phyloP scores from a whole-genome alignment of 30 jellyfish, hydroid and myxozoan genomes.

The Cassiopea andromeda region DNA sequence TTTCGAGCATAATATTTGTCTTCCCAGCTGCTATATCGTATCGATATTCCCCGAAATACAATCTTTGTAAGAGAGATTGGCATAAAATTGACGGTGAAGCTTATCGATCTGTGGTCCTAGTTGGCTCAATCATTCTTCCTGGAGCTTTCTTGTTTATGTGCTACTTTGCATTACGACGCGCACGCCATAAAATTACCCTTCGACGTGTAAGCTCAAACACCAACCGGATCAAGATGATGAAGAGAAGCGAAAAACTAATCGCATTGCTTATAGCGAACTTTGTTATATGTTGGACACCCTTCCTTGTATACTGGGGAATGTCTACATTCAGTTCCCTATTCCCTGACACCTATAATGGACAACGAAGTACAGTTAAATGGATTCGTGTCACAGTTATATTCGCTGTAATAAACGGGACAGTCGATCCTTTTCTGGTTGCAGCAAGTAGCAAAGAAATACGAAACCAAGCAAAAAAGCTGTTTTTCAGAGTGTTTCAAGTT shows the following conservation, averaged over 20 bases:
- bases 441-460: slow-evolving; percentile 57
- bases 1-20: slow-evolving; percentile 34
- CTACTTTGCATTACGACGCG: slow-evolving; percentile 47
- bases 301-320: slow-evolving; percentile 70
- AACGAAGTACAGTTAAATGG: slow-evolving; percentile 42
- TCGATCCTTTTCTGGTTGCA: slow-evolving; percentile 65
- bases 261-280: slow-evolving; percentile 57
- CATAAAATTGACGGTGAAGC: slow-evolving; percentile 30
- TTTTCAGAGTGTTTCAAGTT: slow-evolving; percentile 22
- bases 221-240: slow-evolving; percentile 54
- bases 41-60: slow-evolving; percentile 38
- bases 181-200: slow-evolving; percentile 25
- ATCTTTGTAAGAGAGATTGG: slow-evolving; percentile 71
- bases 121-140: slow-evolving; percentile 39
- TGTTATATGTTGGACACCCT: slow-evolving; percentile 73
- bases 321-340: slow-evolving; percentile 40
- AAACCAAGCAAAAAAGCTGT: slow-evolving; percentile 33
- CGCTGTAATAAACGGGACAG: slow-evolving; percentile 46
- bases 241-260: slow-evolving; percentile 58
- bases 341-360: slow-evolving; percentile 72
- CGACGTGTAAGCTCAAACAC: slow-evolving; percentile 21
- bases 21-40: slow-evolving; percentile 59
- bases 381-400: slow-evolving; percentile 52
- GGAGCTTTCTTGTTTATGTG: slow-evolving; percentile 26
- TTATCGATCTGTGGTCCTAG: slow-evolving; percentile 33